Base-by-base conservation (phyloP, 2,888 invertebrate species). In the Cynaeus angustus region DNA sequence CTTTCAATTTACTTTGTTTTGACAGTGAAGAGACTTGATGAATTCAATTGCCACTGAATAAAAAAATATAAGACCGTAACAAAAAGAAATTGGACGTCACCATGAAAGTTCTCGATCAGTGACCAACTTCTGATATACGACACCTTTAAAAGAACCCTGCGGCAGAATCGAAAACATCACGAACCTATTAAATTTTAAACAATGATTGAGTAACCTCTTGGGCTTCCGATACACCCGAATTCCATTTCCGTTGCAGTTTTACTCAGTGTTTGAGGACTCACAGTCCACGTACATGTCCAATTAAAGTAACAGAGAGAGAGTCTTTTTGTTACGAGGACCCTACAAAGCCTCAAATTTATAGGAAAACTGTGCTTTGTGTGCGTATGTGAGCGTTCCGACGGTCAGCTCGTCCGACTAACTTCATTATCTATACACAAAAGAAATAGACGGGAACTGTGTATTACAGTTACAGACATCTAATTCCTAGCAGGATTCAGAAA, bases 161-260 rank as follows among this genome's bases (percentile, higher is more conserved):
- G 55, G 33, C 45, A 13, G 72, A 74, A 68, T 70, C 62, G 55
- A 66, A 53, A 64, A 64, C 61, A 71, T 73, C 71, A 73, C 74
- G 73, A 61, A 66, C 69, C 72, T 68, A 77, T 77, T 78, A 78
- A 79, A 78, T 72, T 78, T 78, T 78, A 78, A 79, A 79, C 78
- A 79, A 79, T 78, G 79, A 79, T 79, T 76, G 78, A 79, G 75
- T 75, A 76, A 75, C 72, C 78, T 72, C 78, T 43, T 21, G 79
- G 75, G 77, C 59, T 72, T 77, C 71, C 72, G 71, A 74, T 75
- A 78, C 77, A 77, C 68, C 76, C 71, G 71, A 77, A 76, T 75
- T 76, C 78, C 78, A 78, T 78, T 78, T 77, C 76, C 76, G 67
- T 41, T 28, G 43, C 55, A 28, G 41, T 53, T 65, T 69, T 16